A percentile compares a stretch with the other conserved stretches of the same genome.
Evolutionary conservation across 2,888 invertebrate genomes (phyloP).

Genomic region (Ichneumon xanthorius): DNA sequence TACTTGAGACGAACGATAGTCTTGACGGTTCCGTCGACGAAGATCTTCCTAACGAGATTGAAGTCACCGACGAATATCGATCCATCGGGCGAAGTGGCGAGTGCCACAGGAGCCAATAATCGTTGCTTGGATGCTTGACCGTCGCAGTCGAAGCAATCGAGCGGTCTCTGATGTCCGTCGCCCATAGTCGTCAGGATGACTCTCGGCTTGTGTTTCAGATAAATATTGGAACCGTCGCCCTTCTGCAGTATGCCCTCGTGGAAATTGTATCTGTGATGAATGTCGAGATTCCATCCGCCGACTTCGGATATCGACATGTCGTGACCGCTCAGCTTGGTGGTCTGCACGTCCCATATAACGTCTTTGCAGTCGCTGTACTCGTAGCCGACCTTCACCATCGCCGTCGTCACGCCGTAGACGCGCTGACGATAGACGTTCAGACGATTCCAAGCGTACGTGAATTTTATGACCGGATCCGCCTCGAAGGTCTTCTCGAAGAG

Average conservation of each 20-base stretch:
- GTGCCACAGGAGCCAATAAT: conserved; percentile 95
- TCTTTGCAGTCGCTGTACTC: conserved; percentile 96
- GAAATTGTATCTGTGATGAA: conserved; percentile 99
- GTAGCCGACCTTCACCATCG: conserved; percentile 98
- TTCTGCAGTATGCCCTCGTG: conserved; percentile 99
- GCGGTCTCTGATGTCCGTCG: conserved; percentile 94
- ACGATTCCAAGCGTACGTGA: conserved; percentile 99
- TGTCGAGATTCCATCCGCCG: conserved; percentile 99
- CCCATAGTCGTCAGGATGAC: conserved; percentile 97
- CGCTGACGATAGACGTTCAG: conserved; percentile 98
- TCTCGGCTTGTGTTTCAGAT: conserved; percentile 96
- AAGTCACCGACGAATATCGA: conserved; percentile 98
- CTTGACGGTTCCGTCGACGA: conserved; percentile 93
- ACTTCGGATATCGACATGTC: conserved; percentile 99
- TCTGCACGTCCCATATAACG: conserved; percentile 98
- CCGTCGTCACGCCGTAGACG: conserved; percentile 98
- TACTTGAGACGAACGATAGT: conserved; percentile 93
- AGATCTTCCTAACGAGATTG: conserved; percentile 95
- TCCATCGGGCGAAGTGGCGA: conserved; percentile 96
- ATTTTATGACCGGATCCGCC: conserved; percentile 98
- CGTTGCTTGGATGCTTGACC: conserved; percentile 93
- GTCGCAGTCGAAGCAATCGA: conserved; percentile 93
- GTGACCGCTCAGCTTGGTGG: conserved; percentile 97
- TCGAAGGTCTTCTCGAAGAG: conserved; percentile 97
- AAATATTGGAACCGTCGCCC: conserved; percentile 98